Percentiles rank a stretch among this genome's conserved stretches.
Evolutionary conservation across 2,113 vertebrate genomes (phyloP).

Genomic region (Stegastes partitus): DNA sequence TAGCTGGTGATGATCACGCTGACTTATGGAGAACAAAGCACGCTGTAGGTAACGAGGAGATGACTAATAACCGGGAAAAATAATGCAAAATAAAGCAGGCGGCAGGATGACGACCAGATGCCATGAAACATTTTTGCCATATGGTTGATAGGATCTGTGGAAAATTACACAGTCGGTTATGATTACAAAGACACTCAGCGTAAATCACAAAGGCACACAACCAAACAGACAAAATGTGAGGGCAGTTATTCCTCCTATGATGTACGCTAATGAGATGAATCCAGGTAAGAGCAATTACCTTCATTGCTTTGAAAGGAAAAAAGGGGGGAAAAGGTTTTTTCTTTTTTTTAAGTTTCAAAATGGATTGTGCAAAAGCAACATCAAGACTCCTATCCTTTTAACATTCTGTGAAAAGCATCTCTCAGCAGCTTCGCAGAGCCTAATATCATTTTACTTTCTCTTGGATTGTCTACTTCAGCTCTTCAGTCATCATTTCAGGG

Average conservation of each 20-base stretch:
- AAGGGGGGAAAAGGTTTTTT: too few species aligned
- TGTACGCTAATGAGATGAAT: too few species aligned
- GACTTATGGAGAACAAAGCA: background rate
- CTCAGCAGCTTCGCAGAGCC: slow-evolving; percentile 15
- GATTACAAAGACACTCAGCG: background rate
- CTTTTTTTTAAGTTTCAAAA: too few species aligned
- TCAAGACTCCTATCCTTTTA: background rate
- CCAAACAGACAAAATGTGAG: background rate
- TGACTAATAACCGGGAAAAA: slow-evolving; percentile 5
- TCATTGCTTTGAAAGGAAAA: too few species aligned
- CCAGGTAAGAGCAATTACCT: background rate
- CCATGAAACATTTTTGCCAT: background rate
- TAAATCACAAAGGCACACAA: background rate
- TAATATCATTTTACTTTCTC: slow-evolving; percentile 16
- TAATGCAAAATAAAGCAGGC: slow-evolving; percentile 7
- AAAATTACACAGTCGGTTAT: slow-evolving; percentile 2
- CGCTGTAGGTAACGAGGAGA: background rate
- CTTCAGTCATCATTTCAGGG: slow-evolving; percentile 20
- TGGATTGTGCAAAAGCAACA: slow-evolving; percentile 2
- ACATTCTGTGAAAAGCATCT: slow-evolving; percentile 14
- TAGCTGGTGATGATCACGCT: too few species aligned
- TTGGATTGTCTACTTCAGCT: slow-evolving; percentile 21
- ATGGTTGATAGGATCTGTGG: background rate
- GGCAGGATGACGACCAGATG: slow-evolving; percentile 26
- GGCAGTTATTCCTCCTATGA: background rate